Percentiles rank a stretch among this genome's conserved stretches.
Conservation (phyloP, 2,888 invertebrate species). For the Caenorhabditis afra region DNA sequence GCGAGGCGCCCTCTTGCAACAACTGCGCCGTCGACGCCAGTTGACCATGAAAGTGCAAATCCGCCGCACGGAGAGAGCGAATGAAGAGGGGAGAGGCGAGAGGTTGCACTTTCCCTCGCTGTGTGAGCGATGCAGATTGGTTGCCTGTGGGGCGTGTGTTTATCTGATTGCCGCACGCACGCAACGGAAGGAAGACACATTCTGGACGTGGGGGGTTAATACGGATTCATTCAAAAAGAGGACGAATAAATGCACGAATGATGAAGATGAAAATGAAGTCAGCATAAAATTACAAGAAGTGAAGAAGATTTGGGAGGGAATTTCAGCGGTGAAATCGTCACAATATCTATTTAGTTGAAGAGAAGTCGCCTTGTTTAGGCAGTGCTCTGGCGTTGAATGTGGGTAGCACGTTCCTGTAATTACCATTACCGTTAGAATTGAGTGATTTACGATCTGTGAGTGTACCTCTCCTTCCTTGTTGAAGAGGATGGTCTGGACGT, state of each 20-base stretch:
- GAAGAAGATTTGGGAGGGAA: slow-evolving; percentile 38
- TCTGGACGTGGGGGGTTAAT: not conserved
- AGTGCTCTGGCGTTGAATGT: slow-evolving; percentile 75
- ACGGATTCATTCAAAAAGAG: slow-evolving; percentile 27
- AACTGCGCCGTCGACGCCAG: too few relatives aligned
- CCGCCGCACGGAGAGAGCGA: too few relatives aligned
- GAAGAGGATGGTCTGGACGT: slow-evolving; percentile 80
- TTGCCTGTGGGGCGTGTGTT: too few relatives aligned
- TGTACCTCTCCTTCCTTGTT: slow-evolving; percentile 79
- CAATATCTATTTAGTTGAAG: slow-evolving; percentile 45
- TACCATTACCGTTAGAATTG: not conserved
- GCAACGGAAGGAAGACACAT: not conserved
- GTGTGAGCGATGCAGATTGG: too few relatives aligned
- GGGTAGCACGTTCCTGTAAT: slow-evolving; percentile 78
- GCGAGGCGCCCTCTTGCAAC: too few relatives aligned
- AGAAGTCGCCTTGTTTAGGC: slow-evolving; percentile 55
- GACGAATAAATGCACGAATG: slow-evolving; percentile 31
- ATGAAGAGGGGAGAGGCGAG: too few relatives aligned
- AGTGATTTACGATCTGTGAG: not conserved
- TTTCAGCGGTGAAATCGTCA: slow-evolving; percentile 42
- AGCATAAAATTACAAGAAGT: slow-evolving; percentile 43
- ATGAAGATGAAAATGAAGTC: slow-evolving; percentile 11
- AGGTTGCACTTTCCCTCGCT: too few relatives aligned
- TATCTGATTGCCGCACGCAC: not conserved
- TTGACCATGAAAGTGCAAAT: too few relatives aligned